Percentiles rank a stretch among this genome's conserved stretches.
Evolutionary conservation across 2,888 invertebrate genomes (phyloP).

Genomic region (Thumatha senex): DNA sequence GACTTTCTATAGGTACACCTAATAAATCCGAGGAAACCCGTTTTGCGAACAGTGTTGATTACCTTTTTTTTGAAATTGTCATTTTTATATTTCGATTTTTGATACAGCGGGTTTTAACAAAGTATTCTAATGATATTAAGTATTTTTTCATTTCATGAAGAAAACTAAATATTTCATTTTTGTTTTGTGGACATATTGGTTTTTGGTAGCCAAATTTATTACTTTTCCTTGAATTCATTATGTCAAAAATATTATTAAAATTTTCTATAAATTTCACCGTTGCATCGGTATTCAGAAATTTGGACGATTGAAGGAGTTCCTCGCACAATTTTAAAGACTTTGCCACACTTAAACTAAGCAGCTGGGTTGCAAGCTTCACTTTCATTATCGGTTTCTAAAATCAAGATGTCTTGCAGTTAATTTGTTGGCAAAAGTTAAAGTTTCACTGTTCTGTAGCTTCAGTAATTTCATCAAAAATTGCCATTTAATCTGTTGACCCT

Average conservation of each 20-base stretch:
- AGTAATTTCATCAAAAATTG: too few species aligned
- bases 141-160: background rate
- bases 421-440: conserved; percentile 17
- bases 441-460: conserved; percentile 11
- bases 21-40: background rate
- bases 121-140: background rate
- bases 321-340: background rate
- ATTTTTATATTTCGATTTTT: background rate
- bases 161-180: background rate
- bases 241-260: conserved; percentile 10
- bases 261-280: conserved; percentile 3
- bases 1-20: background rate
- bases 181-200: background rate
- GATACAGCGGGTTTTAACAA: conserved; percentile 2
- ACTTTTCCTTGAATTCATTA: conserved; percentile 10
- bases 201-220: background rate
- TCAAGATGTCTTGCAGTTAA: conserved; percentile 11
- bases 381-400: conserved; percentile 7
- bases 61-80: background rate
- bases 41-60: background rate
- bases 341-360: too few species aligned
- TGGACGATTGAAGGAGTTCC: background rate
- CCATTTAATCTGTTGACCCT: background rate
- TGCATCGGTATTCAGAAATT: background rate
- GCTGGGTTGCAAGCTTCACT: background rate